These are phyloP conservation scores for Brachypterus glaber DNA, from an alignment of 2,888 invertebrate genomes.

Conservation along the genomic window DNA sequence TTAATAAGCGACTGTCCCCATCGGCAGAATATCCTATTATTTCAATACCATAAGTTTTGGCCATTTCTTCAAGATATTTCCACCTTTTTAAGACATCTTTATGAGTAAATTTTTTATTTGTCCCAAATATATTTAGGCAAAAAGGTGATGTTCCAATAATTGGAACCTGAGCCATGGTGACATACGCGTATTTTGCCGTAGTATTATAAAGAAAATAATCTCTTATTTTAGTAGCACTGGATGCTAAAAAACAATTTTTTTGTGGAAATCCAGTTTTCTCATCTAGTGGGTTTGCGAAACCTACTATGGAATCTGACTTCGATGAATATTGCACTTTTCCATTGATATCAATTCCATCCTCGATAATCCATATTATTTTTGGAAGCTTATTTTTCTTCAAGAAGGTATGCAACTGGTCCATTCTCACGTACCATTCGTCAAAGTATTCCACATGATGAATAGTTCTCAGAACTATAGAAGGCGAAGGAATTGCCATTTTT, in stretches of 20 bases:
- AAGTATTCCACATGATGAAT: no score
- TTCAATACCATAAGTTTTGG: constrained; percentile 8
- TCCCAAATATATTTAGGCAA: constrained; percentile 17
- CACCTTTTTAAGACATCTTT: constrained; percentile 15
- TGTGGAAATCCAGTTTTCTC: constrained; percentile 6
- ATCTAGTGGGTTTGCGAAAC: constrained; percentile 10
- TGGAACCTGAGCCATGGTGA: constrained; percentile 15
- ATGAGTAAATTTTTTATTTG: constrained; percentile 15
- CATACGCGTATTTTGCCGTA: constrained; percentile 14
- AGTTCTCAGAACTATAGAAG: no score
- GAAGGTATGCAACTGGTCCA: no score
- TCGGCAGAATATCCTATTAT: constrained; percentile 13
- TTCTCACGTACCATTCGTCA: no score
- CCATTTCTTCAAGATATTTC: constrained; percentile 9
- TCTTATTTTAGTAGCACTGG: neutral
- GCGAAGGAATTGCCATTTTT: no score
- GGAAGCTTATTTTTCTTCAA: constrained; percentile 11
- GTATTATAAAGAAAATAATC: neutral
- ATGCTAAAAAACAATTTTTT: neutral
- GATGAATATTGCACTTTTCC: constrained; percentile 9
- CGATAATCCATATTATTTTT: constrained; percentile 10
- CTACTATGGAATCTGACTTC: constrained; percentile 11
- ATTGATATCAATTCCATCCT: constrained; percentile 13
- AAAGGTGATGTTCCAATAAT: constrained; percentile 13
- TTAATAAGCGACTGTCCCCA: no score